phyloP scores from a whole-genome alignment of 2,113 vertebrate genomes.

The Larimichthys polyactis region DNA sequence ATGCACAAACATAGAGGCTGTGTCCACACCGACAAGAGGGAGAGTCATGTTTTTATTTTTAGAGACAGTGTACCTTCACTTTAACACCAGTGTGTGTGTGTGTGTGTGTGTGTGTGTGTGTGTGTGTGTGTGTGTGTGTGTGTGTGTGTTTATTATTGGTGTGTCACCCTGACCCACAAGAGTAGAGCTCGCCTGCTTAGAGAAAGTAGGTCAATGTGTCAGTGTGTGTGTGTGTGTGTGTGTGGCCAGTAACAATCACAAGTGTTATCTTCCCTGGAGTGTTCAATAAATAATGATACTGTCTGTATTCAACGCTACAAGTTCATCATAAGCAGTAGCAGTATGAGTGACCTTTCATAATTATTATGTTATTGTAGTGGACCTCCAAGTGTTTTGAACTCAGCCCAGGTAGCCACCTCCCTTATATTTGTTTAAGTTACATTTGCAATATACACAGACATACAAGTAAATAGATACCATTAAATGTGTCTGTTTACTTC shows the following conservation, averaged over 20 bases:
- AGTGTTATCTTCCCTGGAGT: no score
- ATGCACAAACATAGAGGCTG: not conserved
- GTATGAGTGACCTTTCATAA: no score
- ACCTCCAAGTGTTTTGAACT: no score
- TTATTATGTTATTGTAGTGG: no score
- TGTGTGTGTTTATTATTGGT: not conserved
- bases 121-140: not conserved
- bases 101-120: not conserved
- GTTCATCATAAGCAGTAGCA: no score
- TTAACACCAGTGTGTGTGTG: not conserved
- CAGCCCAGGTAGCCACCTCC: no score
- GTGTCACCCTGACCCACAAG: conserved; percentile 1
- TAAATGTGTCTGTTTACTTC: no score
- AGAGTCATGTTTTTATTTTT: not conserved
- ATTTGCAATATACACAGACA: no score
- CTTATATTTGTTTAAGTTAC: no score
- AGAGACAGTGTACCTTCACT: not conserved
- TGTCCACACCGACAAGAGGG: not conserved
- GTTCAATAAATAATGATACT: no score
- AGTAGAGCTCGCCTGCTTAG: not conserved
- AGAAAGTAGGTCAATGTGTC: conserved; percentile 82
- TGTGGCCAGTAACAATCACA: not conserved
- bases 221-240: not conserved
- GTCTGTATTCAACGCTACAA: not conserved
- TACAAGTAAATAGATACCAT: no score